Base-by-base conservation (phyloP, 2,888 invertebrate genomes). In the Entomobrya multifasciata region DNA sequence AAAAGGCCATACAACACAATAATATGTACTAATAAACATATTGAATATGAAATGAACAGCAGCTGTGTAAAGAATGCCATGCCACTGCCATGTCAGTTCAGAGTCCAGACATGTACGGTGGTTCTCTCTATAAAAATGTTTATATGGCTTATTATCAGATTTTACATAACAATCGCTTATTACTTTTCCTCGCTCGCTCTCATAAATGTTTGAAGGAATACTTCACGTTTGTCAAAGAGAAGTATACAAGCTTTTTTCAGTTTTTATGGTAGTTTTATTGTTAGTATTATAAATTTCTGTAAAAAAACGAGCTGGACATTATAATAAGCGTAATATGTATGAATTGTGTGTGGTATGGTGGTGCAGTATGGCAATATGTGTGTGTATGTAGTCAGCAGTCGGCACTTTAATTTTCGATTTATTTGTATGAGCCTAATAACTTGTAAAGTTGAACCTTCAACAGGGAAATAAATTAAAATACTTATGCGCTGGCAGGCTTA, bases 101-200 rank as follows among this genome's bases (percentile, higher is more conserved):
- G n/a, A n/a, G n/a, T n/a, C n/a, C n/a, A n/a, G n/a, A n/a, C n/a
- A n/a, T n/a, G n/a, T n/a, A n/a, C n/a, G n/a, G n/a, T n/a, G n/a
- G n/a, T n/a, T n/a, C n/a, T n/a, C n/a, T 8, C 36, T 6, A 36
- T 36, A 8, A 8, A 36, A 36, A 6, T 36, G 36, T 36, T 36
- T 36, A 36, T 8, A 36, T 36, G 36, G 36, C 36, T 36, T 36
- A 36, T 36, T 62, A 62, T 62, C 62, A 62, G 62, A 62, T 62
- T 62, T 62, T 62, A 13, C 36, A 36, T 62, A 62, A 36, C 36
- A 36, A 62, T 62, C 62, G 52, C 79, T 67, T 67, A 67, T 52
- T 79, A 49, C 30, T 49, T 36, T 36, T n/a, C n/a, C n/a, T n/a
- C n/a, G n/a, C n/a, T n/a, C n/a, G n/a, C n/a, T n/a, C n/a, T n/a